Evolutionary conservation across 2,888 invertebrate genomes (phyloP), one percentile per base, ranked within the genome.

Genomic region (Adelognathus sp.): DNA sequence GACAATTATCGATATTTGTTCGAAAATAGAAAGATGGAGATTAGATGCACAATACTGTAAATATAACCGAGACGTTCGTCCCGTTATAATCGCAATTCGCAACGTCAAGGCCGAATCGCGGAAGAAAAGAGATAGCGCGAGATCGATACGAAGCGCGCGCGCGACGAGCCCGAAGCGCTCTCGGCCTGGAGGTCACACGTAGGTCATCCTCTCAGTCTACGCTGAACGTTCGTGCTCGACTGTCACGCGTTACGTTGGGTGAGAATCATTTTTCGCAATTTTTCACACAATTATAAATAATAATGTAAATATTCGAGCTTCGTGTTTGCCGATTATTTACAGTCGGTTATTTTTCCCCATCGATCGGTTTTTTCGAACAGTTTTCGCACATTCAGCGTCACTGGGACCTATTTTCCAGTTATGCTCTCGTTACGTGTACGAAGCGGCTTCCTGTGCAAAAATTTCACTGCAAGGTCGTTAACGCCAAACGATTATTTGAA

Each of bases 161-260:
- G 44, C 39, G 21, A 39, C 64, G 41, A 36, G 33, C 52, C 29
- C 14, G 36, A 50, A 61, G 61, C 52, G 50, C 36, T 66, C n/a
- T n/a, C n/a, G n/a, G 60, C 44, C 27, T 84, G 81, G 85, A 87
- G 88, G 88, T 88, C 88, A 86, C 70, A 70, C 70, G 84, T 89
- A 88, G 88, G 88, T 87, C 89, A 84, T 63, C 80, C 50, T 67
- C 56, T 81, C 84, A 90, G 88, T 90, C 89, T 85, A 83, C 84
- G 84, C 74, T 84, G 84, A 85, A 85, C 88, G 52, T 76, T 85
- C 82, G 75, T 74, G 79, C 84, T 54, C 77, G 84, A 79, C 79
- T 83, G 88, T 86, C 79, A 75, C 81, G 79, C 74, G 72, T 63
- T 76, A 69, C 52, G 33, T 77, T 76, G 85, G 88, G 89, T 88